Evolutionary conservation across 2,888 invertebrate species (phyloP).

Genomic region (Polyommatus icarus): DNA sequence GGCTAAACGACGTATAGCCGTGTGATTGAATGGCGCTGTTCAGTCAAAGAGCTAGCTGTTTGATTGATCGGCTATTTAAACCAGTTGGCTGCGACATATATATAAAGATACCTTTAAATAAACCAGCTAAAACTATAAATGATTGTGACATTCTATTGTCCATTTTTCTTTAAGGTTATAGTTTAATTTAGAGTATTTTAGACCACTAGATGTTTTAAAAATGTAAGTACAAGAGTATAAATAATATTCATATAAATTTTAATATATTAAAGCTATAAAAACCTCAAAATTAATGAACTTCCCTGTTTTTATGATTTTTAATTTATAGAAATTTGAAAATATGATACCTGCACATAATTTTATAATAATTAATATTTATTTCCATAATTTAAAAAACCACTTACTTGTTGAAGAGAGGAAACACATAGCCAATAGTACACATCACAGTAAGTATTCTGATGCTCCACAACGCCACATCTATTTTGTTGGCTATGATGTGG

Average conservation of each 20-base stretch:
- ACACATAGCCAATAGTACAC: slow-evolving; percentile 90
- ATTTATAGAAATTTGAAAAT: background rate
- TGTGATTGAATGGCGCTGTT: too few species aligned
- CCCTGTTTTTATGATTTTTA: background rate
- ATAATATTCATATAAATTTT: background rate
- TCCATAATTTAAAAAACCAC: slow-evolving; percentile 49
- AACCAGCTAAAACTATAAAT: too few species aligned
- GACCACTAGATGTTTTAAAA: too few species aligned
- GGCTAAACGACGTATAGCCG: too few species aligned
- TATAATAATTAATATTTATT: background rate
- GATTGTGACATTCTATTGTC: too few species aligned
- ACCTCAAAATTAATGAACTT: background rate
- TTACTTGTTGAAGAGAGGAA: slow-evolving; percentile 93
- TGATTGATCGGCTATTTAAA: too few species aligned
- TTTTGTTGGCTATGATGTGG: slow-evolving; percentile 89
- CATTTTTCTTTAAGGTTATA: too few species aligned
- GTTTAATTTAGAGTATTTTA: too few species aligned
- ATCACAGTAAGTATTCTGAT: slow-evolving; percentile 91
- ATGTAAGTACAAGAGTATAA: background rate
- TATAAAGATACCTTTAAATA: too few species aligned
- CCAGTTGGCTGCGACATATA: too few species aligned
- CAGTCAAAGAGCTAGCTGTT: too few species aligned
- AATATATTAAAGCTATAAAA: background rate
- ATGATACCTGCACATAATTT: background rate
- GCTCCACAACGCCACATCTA: slow-evolving; percentile 93